phyloP scores from a whole-genome alignment of 2,888 invertebrate species.

The Sympetrum striolatum region DNA sequence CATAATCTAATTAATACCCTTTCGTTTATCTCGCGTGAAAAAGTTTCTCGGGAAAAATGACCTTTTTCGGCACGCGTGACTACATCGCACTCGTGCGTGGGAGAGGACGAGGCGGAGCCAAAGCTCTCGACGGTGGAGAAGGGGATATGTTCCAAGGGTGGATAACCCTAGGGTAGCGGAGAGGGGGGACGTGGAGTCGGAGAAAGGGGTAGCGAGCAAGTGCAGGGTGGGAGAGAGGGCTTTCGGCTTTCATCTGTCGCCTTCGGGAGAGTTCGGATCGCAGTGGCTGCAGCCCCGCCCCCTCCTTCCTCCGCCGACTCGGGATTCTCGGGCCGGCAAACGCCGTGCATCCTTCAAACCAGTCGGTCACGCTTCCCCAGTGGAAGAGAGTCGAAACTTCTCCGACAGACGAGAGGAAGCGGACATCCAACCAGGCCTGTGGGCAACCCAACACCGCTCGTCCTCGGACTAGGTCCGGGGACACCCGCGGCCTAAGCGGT shows the following conservation, averaged over 20 bases:
- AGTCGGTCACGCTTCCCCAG: neutral
- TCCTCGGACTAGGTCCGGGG: neutral
- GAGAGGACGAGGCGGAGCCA: neutral
- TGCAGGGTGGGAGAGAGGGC: neutral
- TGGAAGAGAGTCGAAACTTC: neutral
- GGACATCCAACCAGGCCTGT: neutral
- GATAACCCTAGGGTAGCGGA: neutral
- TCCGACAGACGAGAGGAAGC: neutral
- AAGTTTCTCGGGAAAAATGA: neutral
- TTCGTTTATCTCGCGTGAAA: neutral
- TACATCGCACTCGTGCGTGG: neutral
- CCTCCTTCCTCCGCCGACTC: neutral
- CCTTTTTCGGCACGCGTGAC: neutral
- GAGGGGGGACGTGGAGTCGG: neutral
- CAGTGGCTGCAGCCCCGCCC: neutral
- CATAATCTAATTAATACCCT: neutral
- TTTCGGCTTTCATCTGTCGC: conserved; percentile 2
- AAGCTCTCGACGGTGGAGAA: neutral
- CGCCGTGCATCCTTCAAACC: neutral
- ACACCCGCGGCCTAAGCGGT: conserved; percentile 17
- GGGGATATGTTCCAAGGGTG: neutral
- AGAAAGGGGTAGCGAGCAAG: neutral
- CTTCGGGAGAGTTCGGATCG: conserved; percentile 17
- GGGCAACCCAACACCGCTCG: neutral
- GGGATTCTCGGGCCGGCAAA: neutral